These are phyloP conservation scores for Prinia subflava DNA, from an alignment of 2,113 vertebrate genomes.

Conservation along the genomic window DNA sequence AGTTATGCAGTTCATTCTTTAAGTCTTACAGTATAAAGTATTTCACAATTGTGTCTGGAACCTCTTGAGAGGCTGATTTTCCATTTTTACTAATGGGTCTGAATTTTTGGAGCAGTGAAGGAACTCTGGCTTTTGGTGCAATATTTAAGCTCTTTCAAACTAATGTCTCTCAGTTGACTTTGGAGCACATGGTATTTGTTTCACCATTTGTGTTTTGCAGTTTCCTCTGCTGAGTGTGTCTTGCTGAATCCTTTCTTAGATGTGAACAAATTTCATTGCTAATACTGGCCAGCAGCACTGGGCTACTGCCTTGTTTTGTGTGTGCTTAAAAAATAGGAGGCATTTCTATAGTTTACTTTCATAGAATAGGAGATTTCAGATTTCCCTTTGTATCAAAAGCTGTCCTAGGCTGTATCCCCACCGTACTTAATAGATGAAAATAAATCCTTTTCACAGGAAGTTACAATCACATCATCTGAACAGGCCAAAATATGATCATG, in stretches of 20 bases:
- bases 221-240: not conserved
- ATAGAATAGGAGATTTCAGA: not conserved
- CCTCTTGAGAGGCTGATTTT: not conserved
- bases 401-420: not conserved
- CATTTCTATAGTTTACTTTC: not conserved
- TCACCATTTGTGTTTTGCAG: not conserved
- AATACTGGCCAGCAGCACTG: not conserved
- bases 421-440: not conserved
- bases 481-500: constrained; percentile 25
- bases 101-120: not conserved
- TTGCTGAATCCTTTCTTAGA: not conserved
- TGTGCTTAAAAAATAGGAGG: not conserved
- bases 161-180: not conserved
- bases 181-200: not conserved
- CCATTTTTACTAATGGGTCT: not conserved
- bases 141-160: not conserved
- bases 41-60: not conserved
- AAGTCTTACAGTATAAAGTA: not conserved
- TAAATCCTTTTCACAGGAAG: constrained; percentile 44
- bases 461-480: constrained; percentile 44
- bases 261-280: not conserved
- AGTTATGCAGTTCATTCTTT: not conserved
- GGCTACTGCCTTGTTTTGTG: not conserved
- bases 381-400: not conserved
- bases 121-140: not conserved